These are phyloP conservation scores for Sorex araneus DNA, from an alignment of 2,113 vertebrate species.

Conservation along the genomic window DNA sequence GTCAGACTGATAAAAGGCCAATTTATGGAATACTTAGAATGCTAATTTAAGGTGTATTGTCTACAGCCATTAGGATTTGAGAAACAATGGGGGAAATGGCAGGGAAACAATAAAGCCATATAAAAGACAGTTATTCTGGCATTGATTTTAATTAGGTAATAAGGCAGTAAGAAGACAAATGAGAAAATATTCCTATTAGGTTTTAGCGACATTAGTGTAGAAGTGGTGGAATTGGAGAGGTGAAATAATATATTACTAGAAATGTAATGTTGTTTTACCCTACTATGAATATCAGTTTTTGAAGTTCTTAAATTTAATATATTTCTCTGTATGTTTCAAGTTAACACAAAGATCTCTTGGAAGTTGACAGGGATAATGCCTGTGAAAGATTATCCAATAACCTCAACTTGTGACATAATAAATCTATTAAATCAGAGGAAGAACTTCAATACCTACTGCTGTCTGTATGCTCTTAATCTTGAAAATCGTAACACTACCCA, in stretches of 20 bases:
- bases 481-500: not conserved
- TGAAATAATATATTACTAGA: not conserved
- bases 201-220: not conserved
- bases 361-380: conserved; percentile 6
- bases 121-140: not conserved
- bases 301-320: conserved; percentile 5
- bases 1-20: not conserved
- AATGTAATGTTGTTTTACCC: not conserved
- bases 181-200: not conserved
- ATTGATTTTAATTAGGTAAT: not conserved
- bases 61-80: not conserved
- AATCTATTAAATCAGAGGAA: not conserved
- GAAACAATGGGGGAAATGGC: not conserved
- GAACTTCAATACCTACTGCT: not conserved
- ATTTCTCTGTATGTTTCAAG: not conserved
- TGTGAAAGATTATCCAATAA: not conserved
- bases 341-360: conserved; percentile 43
- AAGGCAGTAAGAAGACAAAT: not conserved
- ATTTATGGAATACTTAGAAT: not conserved
- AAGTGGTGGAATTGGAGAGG: not conserved
- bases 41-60: not conserved
- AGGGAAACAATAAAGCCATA: not conserved
- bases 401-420: conserved; percentile 25
- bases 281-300: not conserved
- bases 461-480: not conserved